Percentiles rank a stretch among this genome's conserved stretches.
These are phyloP conservation scores for Anser brachyrhynchus DNA, from an alignment of 2,113 vertebrate genomes.

Conservation along the genomic window DNA sequence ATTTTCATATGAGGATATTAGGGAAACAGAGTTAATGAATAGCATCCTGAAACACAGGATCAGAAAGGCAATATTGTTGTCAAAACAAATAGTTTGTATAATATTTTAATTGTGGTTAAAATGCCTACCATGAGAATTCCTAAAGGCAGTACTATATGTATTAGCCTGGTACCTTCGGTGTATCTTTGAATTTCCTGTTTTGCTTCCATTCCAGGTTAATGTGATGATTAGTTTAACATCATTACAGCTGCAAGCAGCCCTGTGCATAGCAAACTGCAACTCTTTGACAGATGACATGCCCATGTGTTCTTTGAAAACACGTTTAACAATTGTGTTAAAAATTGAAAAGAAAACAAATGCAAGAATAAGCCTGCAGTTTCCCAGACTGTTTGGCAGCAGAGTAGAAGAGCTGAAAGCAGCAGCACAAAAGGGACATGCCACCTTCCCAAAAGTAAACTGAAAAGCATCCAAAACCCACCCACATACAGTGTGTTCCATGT, in stretches of 20 bases:
- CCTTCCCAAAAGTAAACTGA: background rate
- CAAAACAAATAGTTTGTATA: background rate
- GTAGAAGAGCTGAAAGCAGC: background rate
- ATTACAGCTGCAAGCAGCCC: background rate
- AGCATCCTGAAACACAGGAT: background rate
- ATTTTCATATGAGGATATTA: background rate
- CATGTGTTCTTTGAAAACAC: background rate
- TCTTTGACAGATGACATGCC: background rate
- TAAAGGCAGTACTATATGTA: background rate
- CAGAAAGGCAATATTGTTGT: slow-evolving; percentile 15
- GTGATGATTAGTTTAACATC: background rate
- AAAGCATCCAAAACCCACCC: background rate
- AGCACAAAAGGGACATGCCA: background rate
- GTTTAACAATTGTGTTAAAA: background rate
- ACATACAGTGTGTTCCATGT: background rate
- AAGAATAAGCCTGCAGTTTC: background rate
- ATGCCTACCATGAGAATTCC: background rate
- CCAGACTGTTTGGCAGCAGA: background rate
- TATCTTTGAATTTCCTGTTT: background rate
- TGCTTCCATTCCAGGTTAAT: slow-evolving; percentile 31
- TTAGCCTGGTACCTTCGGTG: background rate
- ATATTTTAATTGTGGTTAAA: slow-evolving; percentile 14
- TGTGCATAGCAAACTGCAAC: background rate
- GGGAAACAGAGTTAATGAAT: background rate
- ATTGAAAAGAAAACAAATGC: background rate